A percentile compares a stretch with the other conserved stretches of the same genome.
These are phyloP conservation scores for Brachyistius frenatus DNA, from an alignment of 2,113 vertebrate genomes.

Conservation along the genomic window DNA sequence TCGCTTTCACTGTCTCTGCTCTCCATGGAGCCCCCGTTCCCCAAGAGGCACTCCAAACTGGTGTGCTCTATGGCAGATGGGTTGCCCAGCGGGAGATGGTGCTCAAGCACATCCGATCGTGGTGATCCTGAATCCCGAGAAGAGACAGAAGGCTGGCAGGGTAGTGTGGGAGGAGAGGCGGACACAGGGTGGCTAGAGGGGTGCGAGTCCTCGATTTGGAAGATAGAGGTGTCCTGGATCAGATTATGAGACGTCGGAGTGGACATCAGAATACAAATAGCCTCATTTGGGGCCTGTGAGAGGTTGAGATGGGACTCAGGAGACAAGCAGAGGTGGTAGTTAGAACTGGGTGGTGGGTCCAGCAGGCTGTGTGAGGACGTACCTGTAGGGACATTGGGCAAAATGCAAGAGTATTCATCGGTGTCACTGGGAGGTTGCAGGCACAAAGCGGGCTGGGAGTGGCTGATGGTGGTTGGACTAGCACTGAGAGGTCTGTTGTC, in stretches of 20 bases:
- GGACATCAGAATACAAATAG: conserved; percentile 39
- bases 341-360: conserved; percentile 44
- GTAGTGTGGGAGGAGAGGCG: conserved; percentile 36
- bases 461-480: conserved; percentile 66
- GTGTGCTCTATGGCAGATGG: conserved; percentile 70
- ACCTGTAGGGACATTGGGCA: conserved; percentile 59
- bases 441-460: conserved; percentile 80
- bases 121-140: conserved; percentile 59
- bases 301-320: conserved; percentile 45
- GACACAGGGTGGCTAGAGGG: conserved; percentile 35
- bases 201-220: conserved; percentile 57
- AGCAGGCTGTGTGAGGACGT: conserved; percentile 74
- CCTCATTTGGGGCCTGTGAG: conserved; percentile 43
- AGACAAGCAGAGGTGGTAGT: conserved; percentile 56
- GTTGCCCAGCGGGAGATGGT: conserved; percentile 55
- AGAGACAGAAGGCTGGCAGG: conserved; percentile 27
- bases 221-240: conserved; percentile 60
- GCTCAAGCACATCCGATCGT: conserved; percentile 33
- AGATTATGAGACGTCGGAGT: conserved; percentile 26
- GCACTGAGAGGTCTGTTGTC: conserved; percentile 51
- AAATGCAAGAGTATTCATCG: conserved; percentile 66
- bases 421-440: conserved; percentile 67
- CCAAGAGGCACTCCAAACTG: conserved; percentile 82
- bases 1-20: conserved; percentile 78
- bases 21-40: conserved; percentile 70